These are phyloP conservation scores for Catocala fraxini DNA, from an alignment of 2,888 invertebrate species.

Conservation along the genomic window DNA sequence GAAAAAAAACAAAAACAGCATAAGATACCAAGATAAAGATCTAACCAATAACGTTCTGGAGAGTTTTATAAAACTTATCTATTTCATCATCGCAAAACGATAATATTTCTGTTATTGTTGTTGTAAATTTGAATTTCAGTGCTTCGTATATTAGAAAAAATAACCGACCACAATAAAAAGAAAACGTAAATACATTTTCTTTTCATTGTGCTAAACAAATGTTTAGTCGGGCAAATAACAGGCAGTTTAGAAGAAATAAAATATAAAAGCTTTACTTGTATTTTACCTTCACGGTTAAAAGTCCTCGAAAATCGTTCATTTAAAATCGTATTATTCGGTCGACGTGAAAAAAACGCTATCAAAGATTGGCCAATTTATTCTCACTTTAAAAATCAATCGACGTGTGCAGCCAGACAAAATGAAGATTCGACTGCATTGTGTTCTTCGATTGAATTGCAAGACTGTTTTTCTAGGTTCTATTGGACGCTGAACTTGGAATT, in stretches of 20 bases:
- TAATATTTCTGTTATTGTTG: too few species aligned
- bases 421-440: conserved; percentile 40
- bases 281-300: conserved; percentile 8
- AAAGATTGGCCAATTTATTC: conserved; percentile 48
- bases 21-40: not conserved
- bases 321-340: conserved; percentile 22
- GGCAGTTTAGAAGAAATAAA: not conserved
- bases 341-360: conserved; percentile 30
- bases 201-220: too few species aligned
- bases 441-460: conserved; percentile 39
- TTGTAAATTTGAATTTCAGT: too few species aligned
- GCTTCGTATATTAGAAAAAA: too few species aligned
- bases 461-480: conserved; percentile 31
- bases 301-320: conserved; percentile 15
- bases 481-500: conserved; percentile 8
- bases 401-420: conserved; percentile 46
- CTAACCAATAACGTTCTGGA: too few species aligned
- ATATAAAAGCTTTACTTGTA: not conserved
- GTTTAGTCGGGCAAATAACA: conserved; percentile 1
- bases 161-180: not conserved
- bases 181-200: too few species aligned
- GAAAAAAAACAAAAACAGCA: not conserved
- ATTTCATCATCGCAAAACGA: too few species aligned
- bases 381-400: conserved; percentile 50
- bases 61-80: too few species aligned